phyloP scores from a whole-genome alignment of 1,140 invertebrate genomes.

The Pararge aegeria region DNA sequence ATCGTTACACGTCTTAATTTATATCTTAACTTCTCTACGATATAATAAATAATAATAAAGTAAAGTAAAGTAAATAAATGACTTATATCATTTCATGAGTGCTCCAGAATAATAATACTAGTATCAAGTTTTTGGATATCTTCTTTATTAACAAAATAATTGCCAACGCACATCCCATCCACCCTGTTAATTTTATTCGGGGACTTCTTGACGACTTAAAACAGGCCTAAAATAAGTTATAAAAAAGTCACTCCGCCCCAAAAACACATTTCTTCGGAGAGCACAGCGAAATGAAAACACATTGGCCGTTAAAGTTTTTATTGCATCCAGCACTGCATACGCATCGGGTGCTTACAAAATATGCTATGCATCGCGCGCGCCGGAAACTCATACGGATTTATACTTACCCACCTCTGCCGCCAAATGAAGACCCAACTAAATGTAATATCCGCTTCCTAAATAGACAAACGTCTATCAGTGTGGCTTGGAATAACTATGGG shows the following conservation, averaged over 20 bases:
- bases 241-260: conserved; percentile 35
- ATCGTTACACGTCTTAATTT: too few relatives aligned
- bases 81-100: too few relatives aligned
- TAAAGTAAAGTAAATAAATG: too few relatives aligned
- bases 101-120: too few relatives aligned
- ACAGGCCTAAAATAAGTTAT: conserved; percentile 4
- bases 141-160: too few relatives aligned
- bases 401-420: conserved; percentile 74
- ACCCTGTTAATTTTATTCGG: not conserved
- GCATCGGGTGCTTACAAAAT: conserved; percentile 70
- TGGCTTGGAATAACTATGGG: conserved; percentile 72
- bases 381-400: conserved; percentile 75
- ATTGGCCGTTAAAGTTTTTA: conserved; percentile 69
- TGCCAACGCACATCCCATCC: too few relatives aligned
- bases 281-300: conserved; percentile 52
- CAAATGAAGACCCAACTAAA: conserved; percentile 77
- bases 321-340: conserved; percentile 59
- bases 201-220: not conserved
- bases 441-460: conserved; percentile 79
- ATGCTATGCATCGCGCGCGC: conserved; percentile 74
- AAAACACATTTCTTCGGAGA: conserved; percentile 59
- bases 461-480: conserved; percentile 77
- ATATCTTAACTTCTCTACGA: too few relatives aligned
- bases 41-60: too few relatives aligned
- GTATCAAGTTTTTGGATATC: too few relatives aligned